phyloP scores from a whole-genome alignment of 2,888 invertebrate species.

The Rhagophthalmus giganteus region DNA sequence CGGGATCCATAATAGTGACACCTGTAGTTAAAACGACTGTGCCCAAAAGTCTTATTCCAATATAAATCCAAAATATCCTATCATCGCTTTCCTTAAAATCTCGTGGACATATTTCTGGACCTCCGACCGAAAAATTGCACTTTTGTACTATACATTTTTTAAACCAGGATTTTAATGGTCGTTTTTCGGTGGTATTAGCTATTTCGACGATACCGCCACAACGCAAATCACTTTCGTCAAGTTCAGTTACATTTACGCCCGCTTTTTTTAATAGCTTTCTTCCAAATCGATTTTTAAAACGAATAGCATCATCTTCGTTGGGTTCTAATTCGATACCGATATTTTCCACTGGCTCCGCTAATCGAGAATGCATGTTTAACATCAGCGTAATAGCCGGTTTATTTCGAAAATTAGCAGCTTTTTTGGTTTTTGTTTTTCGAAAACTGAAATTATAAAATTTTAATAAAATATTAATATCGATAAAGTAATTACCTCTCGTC shows the following conservation, averaged over 20 bases:
- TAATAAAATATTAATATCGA: neutral
- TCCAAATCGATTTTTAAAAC: conserved; percentile 72
- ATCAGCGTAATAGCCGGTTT: conserved; percentile 43
- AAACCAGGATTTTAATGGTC: conserved; percentile 63
- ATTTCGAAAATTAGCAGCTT: conserved; percentile 18
- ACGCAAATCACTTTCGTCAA: conserved; percentile 73
- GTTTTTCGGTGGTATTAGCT: conserved; percentile 67
- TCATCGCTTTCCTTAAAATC: conserved; percentile 78
- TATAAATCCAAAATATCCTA: conserved; percentile 81
- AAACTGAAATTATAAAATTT: conserved; percentile 5
- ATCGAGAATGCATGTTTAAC: conserved; percentile 70
- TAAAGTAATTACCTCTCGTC: neutral
- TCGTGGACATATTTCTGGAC: conserved; percentile 77
- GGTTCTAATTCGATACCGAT: conserved; percentile 75
- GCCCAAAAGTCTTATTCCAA: conserved; percentile 75
- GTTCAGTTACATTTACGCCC: conserved; percentile 73
- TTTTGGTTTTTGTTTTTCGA: conserved; percentile 8
- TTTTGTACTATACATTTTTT: conserved; percentile 77
- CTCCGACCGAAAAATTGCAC: conserved; percentile 74
- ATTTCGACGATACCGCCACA: conserved; percentile 73
- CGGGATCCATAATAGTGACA: conserved; percentile 88
- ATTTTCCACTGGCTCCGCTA: conserved; percentile 75
- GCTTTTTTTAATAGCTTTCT: conserved; percentile 65
- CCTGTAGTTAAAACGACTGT: conserved; percentile 82
- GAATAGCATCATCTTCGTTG: conserved; percentile 73